A percentile compares a stretch with the other conserved stretches of the same genome.
Conservation (phyloP, 2,888 invertebrate genomes). For the Galeopsomyia nigrocyanea region DNA sequence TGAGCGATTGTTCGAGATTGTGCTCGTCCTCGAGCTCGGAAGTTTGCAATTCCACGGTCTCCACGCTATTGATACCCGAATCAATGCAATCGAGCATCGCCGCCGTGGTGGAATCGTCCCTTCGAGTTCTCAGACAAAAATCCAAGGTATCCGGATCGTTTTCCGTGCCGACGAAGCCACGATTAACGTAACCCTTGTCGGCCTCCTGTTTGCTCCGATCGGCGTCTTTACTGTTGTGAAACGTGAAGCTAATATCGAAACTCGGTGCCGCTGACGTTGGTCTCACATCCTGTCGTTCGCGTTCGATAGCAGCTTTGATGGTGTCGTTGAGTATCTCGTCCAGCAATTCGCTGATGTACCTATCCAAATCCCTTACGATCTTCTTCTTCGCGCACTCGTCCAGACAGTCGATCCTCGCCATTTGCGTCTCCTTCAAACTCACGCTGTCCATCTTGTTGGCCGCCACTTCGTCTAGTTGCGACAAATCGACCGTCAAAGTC, state of each 20-base stretch:
- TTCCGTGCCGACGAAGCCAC: slow-evolving; percentile 59
- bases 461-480: slow-evolving; percentile 42
- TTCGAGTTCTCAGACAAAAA: slow-evolving; percentile 52
- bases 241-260: slow-evolving; percentile 56
- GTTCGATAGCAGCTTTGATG: slow-evolving; percentile 54
- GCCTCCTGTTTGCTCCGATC: not conserved
- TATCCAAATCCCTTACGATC: slow-evolving; percentile 63
- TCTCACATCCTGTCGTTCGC: slow-evolving; percentile 2
- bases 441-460: not conserved
- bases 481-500: slow-evolving; percentile 56
- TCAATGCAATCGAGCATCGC: slow-evolving; percentile 62
- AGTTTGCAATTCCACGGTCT: slow-evolving; percentile 64
- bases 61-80: slow-evolving; percentile 67
- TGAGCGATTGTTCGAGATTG: slow-evolving; percentile 64
- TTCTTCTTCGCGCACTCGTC: slow-evolving; percentile 56
- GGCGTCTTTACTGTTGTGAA: slow-evolving; percentile 44
- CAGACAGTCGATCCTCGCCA: slow-evolving; percentile 10
- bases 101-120: slow-evolving; percentile 39
- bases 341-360: slow-evolving; percentile 63
- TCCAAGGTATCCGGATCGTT: slow-evolving; percentile 62
- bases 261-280: not conserved
- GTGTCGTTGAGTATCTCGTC: slow-evolving; percentile 65
- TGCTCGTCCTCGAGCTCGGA: slow-evolving; percentile 56
- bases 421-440: not conserved
- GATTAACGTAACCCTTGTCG: slow-evolving; percentile 59